Conservation (phyloP, 2,113 vertebrate genomes). For the Thomomys bottae region DNA sequence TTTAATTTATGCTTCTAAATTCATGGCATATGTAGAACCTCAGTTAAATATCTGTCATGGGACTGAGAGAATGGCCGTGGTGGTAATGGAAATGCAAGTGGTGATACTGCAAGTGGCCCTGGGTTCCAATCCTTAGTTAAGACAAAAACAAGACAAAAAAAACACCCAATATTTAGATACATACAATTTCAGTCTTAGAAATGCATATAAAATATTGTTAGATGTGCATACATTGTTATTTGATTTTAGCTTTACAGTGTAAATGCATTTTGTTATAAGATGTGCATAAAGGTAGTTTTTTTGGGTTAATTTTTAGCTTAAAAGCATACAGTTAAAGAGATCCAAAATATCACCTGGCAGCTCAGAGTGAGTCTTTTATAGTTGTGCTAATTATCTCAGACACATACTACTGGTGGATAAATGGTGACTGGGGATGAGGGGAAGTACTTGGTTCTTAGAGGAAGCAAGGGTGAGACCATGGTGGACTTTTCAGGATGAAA, state of each 20-base stretch:
- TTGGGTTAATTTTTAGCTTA: not conserved
- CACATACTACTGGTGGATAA: not conserved
- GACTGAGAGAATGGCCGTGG: not conserved
- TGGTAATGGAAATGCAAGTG: fast-evolving
- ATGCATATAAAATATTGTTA: not conserved
- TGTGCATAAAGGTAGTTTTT: not conserved
- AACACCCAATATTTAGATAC: not conserved
- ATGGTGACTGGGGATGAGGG: not conserved
- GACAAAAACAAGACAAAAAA: not conserved
- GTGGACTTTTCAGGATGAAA: conserved; percentile 44
- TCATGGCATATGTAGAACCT: not conserved
- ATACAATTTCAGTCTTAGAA: not conserved
- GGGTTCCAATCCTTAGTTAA: not conserved
- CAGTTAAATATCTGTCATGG: not conserved
- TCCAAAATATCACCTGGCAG: not conserved
- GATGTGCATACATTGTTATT: no score
- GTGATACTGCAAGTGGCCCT: not conserved
- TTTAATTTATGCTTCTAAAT: not conserved
- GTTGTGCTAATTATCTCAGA: not conserved
- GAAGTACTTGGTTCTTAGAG: conserved; percentile 21
- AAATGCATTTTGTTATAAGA: no score
- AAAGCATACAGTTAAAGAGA: not conserved
- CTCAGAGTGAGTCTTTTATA: not conserved
- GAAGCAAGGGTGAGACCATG: not conserved
- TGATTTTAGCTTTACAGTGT: not conserved